Evolutionary conservation across 2,797 vertebrate genomes (phyloP), one percentile per base, ranked within the genome.

Genomic region (Phyllotis vaccarum): DNA sequence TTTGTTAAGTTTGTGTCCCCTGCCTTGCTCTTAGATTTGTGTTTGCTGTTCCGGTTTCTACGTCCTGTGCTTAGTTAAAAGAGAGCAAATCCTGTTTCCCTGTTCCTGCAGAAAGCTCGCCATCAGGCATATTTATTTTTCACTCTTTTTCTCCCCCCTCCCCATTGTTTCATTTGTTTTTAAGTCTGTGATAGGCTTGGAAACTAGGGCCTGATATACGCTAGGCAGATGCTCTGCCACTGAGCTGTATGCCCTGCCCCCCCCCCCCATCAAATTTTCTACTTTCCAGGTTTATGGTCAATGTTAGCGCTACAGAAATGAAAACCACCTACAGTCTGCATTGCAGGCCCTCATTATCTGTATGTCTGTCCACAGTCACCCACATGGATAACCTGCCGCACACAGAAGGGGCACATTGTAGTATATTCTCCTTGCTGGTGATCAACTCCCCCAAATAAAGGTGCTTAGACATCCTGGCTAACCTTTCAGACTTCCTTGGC

Each of bases 21-120:
- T 90, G 70, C 66, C 86, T 68, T 56, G 54, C 74, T 72, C 81
- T 97, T 96, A 96, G 93, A 90, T 96, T 95, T 93, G 90, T 91
- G 52, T 89, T 82, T 72, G 56, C 79, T 13, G 5, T 66, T 40
- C 80, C 78, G 89, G 56, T 89, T 91, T 87, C 83, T 79, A 34
- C 17, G 52, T 54, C 58, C 74, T 89, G 70, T 46, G 49, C 70
- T 93, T 89, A 81, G 58, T 86, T 85, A 58, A 27, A 40, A n/a
- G 56, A 80, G 64, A 76, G 75, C 22, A 52, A 52, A 80, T 6
- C 62, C 68, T 62, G n/a, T 66, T 91, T 70, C 62, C 43, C 54
- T 78, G 70, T 68, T 91, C 79, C 24, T 86, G 87, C n/a, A n/a
- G n/a, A 95, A 74, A 56, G 62, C 85, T 24, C 27, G 62, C 66